phyloP scores from a whole-genome alignment of 2,797 vertebrate species.

The Enteromius viviparus region DNA sequence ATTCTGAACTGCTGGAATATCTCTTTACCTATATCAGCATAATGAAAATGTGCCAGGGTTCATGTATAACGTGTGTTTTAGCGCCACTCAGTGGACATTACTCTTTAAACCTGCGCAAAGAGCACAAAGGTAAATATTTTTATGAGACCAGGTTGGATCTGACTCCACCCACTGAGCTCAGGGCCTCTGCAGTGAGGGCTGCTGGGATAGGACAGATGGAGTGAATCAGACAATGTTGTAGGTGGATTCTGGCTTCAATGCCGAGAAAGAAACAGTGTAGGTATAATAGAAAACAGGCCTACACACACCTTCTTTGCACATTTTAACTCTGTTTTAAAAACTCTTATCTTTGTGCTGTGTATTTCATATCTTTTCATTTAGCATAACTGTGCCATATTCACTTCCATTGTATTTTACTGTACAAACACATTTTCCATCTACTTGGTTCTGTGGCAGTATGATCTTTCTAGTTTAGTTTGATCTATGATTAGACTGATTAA shows the following conservation, averaged over 20 bases:
- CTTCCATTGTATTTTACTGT: neutral
- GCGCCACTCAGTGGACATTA: too few relatives aligned
- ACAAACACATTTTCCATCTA: neutral
- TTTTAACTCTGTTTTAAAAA: too few relatives aligned
- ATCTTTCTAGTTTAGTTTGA: neutral
- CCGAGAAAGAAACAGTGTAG: neutral
- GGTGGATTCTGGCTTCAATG: constrained; percentile 16
- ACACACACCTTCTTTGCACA: too few relatives aligned
- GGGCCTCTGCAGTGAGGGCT: constrained; percentile 3
- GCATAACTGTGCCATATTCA: neutral
- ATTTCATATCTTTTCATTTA: neutral
- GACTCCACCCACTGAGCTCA: constrained; percentile 10
- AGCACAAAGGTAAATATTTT: too few relatives aligned
- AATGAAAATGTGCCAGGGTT: too few relatives aligned
- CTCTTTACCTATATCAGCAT: too few relatives aligned
- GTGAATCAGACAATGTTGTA: neutral
- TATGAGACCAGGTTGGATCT: neutral
- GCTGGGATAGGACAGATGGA: constrained; percentile 26
- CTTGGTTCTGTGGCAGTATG: neutral
- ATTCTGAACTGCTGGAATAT: too few relatives aligned
- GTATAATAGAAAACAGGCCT: neutral
- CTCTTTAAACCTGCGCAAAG: too few relatives aligned
- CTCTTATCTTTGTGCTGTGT: too few relatives aligned
- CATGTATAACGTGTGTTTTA: too few relatives aligned
- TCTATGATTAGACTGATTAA: constrained; percentile 16